Evolutionary conservation across 2,888 invertebrate species (phyloP).

Genomic region (Ennomos quercinarius): DNA sequence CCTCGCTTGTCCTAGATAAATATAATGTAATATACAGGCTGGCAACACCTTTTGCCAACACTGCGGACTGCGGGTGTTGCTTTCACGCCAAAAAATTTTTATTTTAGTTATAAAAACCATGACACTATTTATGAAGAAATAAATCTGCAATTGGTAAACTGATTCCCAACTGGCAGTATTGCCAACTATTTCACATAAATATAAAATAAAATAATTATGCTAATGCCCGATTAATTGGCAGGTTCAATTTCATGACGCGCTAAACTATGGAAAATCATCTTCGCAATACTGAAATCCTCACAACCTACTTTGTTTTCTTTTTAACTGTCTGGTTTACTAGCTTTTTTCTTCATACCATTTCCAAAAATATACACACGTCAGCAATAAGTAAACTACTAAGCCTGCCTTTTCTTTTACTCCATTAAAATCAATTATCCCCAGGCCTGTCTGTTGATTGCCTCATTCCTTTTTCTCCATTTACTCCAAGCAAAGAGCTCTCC

Average conservation of each 20-base stretch:
- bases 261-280: neutral
- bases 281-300: neutral
- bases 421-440: conserved; percentile 39
- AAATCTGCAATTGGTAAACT: too few relatives aligned
- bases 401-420: conserved; percentile 23
- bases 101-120: neutral
- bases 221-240: too few relatives aligned
- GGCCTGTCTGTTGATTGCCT: conserved; percentile 35
- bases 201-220: too few relatives aligned
- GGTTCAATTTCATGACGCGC: too few relatives aligned
- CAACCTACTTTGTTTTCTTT: too few relatives aligned
- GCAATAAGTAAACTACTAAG: conserved; percentile 20
- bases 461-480: conserved; percentile 40
- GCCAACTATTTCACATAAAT: too few relatives aligned
- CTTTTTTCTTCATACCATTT: too few relatives aligned
- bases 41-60: conserved; percentile 21
- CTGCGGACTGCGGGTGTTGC: conserved; percentile 20
- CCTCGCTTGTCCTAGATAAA: conserved; percentile 14
- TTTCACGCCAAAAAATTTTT: conserved; percentile 16
- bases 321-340: too few relatives aligned
- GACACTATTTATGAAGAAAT: too few relatives aligned
- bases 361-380: conserved; percentile 4
- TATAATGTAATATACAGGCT: conserved; percentile 18
- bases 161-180: too few relatives aligned
- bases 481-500: conserved; percentile 46